Conservation (phyloP, 2,797 vertebrate species). For the Myripristis murdjan region DNA sequence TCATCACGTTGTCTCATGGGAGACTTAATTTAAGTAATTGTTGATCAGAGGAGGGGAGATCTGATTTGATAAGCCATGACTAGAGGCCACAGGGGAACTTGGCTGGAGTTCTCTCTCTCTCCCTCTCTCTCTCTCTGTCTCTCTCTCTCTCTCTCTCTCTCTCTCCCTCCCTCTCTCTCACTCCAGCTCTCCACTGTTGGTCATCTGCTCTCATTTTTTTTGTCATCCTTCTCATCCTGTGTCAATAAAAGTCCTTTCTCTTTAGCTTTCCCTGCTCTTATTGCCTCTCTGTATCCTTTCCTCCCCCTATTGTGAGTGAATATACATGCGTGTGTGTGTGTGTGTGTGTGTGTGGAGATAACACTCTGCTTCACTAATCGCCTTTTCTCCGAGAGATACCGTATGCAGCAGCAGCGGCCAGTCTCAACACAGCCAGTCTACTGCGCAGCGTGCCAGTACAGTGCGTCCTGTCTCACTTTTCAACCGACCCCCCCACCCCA, state of each 20-base stretch:
- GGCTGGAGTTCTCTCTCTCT: constrained; percentile 40
- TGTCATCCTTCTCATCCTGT: too few species aligned
- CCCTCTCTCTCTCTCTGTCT: constrained; percentile 16
- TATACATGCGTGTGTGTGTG: neutral
- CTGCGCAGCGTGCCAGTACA: constrained; percentile 43
- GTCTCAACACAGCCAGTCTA: constrained; percentile 41
- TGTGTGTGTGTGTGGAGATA: neutral
- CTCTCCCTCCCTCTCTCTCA: constrained; percentile 22
- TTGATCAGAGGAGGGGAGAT: constrained; percentile 49
- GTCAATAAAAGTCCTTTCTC: too few species aligned
- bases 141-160: constrained; percentile 8
- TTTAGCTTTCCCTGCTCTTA: neutral
- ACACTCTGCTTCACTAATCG: constrained; percentile 50
- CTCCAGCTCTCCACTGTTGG: constrained; percentile 50
- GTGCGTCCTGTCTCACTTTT: constrained; percentile 79
- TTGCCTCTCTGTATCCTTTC: too few species aligned
- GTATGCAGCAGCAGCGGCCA: neutral
- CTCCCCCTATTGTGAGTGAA: constrained; percentile 3
- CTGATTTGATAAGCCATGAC: constrained; percentile 57
- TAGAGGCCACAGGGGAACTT: constrained; percentile 39
- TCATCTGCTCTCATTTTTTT: constrained; percentile 37
- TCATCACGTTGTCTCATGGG: constrained; percentile 19
- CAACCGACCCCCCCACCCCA: constrained; percentile 67
- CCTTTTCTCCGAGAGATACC: constrained; percentile 1
- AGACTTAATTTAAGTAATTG: constrained; percentile 48